Evolutionary conservation across 2,797 vertebrate species (phyloP), one percentile per base, ranked within the genome.

Genomic region (Mormyrops boulengeri): DNA sequence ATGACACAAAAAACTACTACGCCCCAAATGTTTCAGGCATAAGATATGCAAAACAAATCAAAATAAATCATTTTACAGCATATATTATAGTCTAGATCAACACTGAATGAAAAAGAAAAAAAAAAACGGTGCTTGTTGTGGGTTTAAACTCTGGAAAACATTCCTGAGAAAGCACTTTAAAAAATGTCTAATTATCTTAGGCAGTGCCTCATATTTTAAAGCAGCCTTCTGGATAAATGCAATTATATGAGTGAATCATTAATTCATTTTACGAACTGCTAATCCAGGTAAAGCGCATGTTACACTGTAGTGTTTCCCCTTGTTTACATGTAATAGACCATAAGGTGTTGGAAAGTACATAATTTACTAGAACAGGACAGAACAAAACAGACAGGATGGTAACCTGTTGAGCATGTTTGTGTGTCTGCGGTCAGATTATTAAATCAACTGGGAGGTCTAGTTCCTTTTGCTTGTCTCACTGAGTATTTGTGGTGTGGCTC

Each of bases 401-500:
- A 77, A 80, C 73, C 38, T 7, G 73, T 80, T 38, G 12, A 80
- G 73, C 73, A 80, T 53, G 85, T 86, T 47, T 86, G 85, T 34
- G 4, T 86, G 8, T 86, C 19, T 86, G 85, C n/a, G 9, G 19
- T 47, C 38, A 62, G 34, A 88, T 88, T 62, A 41, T 62, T 47
- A 41, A 62, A 57, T 66, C 50, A 34, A 66, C 19, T 49, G 14
- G 34, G 9, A 88, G 55, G 19, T 88, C 34, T 34, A 60, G 87
- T 88, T 66, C 8, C 8, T 66, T 38, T 62, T 66, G 17, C 55
- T 30, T 11, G 30, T 44, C 38, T 12, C 57, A 17, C 30, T 7
- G 7, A 66, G 87, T 88, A 66, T 66, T 57, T 62, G 30, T 53
- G 87, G 87, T 66, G 87, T 88, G 87, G 87, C 55, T 66, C 2